These are phyloP conservation scores for Bombus confusus DNA, from an alignment of 1,140 invertebrate species.

Conservation along the genomic window DNA sequence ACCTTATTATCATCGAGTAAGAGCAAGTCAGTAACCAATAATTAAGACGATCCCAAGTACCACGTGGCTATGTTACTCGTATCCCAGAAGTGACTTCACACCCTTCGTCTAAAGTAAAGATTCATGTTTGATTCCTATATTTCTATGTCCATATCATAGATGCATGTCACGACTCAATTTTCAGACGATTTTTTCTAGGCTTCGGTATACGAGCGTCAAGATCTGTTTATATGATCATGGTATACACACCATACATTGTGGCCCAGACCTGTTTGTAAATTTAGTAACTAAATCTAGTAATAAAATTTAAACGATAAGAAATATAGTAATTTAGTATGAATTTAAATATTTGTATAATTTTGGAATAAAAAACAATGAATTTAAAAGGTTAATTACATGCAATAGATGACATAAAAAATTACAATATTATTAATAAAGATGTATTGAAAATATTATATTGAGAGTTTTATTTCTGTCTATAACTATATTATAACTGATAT, in stretches of 20 bases:
- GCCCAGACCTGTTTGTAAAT: too few species aligned
- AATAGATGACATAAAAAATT: not conserved
- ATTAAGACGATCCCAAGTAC: too few species aligned
- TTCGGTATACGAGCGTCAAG: too few species aligned
- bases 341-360: not conserved
- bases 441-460: not conserved
- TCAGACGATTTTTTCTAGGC: too few species aligned
- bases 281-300: slow-evolving; percentile 2
- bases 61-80: too few species aligned
- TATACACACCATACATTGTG: too few species aligned
- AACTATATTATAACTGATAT: not conserved
- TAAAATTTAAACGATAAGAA: not conserved
- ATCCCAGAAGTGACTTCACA: too few species aligned
- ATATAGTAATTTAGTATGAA: not conserved
- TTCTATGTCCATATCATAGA: not conserved
- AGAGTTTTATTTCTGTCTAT: not conserved
- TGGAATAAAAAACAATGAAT: not conserved
- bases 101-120: too few species aligned
- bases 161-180: not conserved
- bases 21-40: too few species aligned
- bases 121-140: not conserved
- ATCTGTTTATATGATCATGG: too few species aligned
- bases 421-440: not conserved
- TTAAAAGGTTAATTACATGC: not conserved
- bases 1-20: too few species aligned